Evolutionary conservation across 2,113 vertebrate species (phyloP), one percentile per base, ranked within the genome.

Genomic region (Nothobranchius furzeri): DNA sequence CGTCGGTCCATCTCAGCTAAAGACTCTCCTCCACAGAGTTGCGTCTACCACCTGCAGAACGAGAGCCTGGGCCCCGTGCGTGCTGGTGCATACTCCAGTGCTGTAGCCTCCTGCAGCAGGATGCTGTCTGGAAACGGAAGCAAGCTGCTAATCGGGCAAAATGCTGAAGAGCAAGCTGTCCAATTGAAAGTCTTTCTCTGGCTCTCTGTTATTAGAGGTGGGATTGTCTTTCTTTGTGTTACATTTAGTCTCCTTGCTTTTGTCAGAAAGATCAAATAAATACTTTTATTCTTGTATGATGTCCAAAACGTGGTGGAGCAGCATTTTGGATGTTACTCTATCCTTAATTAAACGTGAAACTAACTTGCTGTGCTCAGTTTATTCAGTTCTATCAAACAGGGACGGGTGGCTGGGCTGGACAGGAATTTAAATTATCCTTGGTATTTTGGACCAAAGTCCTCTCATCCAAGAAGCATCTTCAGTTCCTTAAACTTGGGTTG

Each of bases 61-160:
- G 63, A 0, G 7, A 80, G 73, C 62, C 42, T 86, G 62, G 74
- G 45, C 45, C n/a, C 50, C 3, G 0, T 60, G 53, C 84, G 84
- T 17, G 46, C 64, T 51, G 84, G 75, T 8, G 74, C 67, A 9
- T 89, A 88, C 53, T 78, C 72, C 59, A 87, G 87, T 10, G 85
- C 66, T 0, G 68, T 88, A 64, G 73, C 70, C 40, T 76, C 79
- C 37, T 90, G 87, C 57, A 84, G 85, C 48, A 36, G 82, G 9
- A 73, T 88, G 0, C 51, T 86, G 24, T 81, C 88, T 25, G 82
- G 87, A 3, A 78, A 58, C 2, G 84, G 85, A 48, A 83, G 61
- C 47, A 43, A 57, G 48, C 25, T 89, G 59, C 35, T 65, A 0
- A 3, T 75, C 58, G 4, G 8, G 0, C 17, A 4, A 24, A 47